phyloP scores from a whole-genome alignment of 2,888 invertebrate species.

The Drosophila trichaetosa region DNA sequence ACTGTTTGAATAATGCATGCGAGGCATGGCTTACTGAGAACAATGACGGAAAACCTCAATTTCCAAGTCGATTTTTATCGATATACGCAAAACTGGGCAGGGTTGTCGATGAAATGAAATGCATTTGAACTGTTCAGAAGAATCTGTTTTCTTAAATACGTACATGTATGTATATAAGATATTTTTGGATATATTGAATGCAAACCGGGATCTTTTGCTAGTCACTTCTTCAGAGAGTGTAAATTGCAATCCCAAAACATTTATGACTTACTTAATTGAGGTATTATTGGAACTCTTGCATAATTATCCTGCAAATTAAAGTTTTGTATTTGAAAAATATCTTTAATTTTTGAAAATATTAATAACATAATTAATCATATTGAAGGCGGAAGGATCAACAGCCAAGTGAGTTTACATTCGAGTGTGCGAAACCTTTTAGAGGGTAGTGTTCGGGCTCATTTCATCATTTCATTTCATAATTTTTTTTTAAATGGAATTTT shows the following conservation, averaged over 20 bases:
- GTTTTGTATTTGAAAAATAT: background rate
- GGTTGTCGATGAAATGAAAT: background rate
- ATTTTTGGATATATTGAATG: background rate
- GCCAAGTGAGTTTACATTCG: background rate
- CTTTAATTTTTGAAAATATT: too few relatives aligned
- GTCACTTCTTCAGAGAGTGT: background rate
- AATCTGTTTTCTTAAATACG: background rate
- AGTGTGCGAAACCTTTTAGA: background rate
- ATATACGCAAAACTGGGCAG: background rate
- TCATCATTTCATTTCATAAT: too few relatives aligned
- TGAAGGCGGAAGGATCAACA: background rate
- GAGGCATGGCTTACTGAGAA: background rate
- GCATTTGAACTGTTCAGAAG: fast-evolving
- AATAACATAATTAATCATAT: too few relatives aligned
- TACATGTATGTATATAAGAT: background rate
- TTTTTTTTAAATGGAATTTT: background rate
- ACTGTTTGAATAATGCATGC: background rate
- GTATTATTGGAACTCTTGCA: background rate
- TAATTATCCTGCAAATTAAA: background rate
- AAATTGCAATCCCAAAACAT: background rate
- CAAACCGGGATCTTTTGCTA: background rate
- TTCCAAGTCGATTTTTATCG: background rate
- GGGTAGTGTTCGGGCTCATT: background rate
- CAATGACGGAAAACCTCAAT: background rate
- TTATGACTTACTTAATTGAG: background rate